Base-by-base conservation (phyloP, 1,140 invertebrate genomes). In the Gerris buenoi region DNA sequence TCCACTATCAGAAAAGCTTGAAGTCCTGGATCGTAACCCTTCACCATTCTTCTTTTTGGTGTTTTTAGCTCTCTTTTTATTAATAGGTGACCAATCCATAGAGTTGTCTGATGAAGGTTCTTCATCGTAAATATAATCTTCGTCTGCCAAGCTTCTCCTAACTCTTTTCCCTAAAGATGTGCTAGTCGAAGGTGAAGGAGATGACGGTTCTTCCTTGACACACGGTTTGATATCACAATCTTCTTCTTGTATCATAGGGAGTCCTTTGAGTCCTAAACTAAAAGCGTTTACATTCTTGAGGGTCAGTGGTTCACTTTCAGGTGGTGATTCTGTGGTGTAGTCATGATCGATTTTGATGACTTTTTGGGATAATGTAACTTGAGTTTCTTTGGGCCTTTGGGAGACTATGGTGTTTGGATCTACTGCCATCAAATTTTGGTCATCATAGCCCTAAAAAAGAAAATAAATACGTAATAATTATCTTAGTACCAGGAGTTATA, bases 291-390 rank as follows among this genome's bases (percentile, higher is more conserved):
- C 66, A 13, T 13, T 64, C 65, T 68, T 64, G 25, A 64, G 28
- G 15, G 3, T 60, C 3, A 60, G 3, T 22, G 58, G 58, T 60
- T 60, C 58, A 14, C 5, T 22, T 60, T 5, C 3, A 5, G 3
- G 10, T 5, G 3, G 10, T 18, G 3, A 22, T 25, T 60, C 22
- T n/a, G 29, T 33, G n/a, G 62, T 65, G 63, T 68, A 68, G 25
- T 68, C 63, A 63, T 68, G 67, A 33, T 68, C 67, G 23, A n/a
- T 28, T 22, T 65, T 63, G n/a, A 68, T 63, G 18, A 60, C 27
- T n/a, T 63, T 62, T 25, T 13, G 57, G 27, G 23, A 10, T 13
- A 26, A 2, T 13, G 22, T 25, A 25, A 14, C 23, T 3, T 26
- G 15, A 63, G 27, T 15, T 27, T 25, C 23, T 25, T 15, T 22